A percentile compares a stretch with the other conserved stretches of the same genome.
phyloP scores from a whole-genome alignment of 92 coral and sea anemone genomes.

The Parazoanthus swiftii region DNA sequence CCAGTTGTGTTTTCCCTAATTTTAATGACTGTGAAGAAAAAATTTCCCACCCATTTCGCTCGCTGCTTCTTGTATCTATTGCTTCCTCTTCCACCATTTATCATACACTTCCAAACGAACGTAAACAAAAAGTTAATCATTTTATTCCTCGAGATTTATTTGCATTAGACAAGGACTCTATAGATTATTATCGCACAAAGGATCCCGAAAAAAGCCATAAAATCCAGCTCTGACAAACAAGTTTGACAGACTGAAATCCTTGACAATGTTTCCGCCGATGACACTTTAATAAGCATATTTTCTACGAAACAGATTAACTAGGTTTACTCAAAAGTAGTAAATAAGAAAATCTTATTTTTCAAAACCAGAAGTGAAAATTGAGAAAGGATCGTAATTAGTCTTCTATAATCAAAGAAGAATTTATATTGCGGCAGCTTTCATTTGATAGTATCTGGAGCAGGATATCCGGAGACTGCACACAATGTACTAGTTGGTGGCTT shows the following conservation, averaged over 20 bases:
- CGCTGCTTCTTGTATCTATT: constrained; percentile 15
- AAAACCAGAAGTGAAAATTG: constrained; percentile 18
- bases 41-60: constrained; percentile 24
- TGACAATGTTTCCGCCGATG: neutral
- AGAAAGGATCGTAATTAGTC: constrained; percentile 21
- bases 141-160: constrained; percentile 53
- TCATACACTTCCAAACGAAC: constrained; percentile 24
- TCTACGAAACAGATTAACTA: neutral
- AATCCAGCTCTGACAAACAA: constrained; percentile 26
- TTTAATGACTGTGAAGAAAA: constrained; percentile 17
- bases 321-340: neutral
- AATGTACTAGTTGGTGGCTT: constrained; percentile 24
- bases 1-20: constrained; percentile 33
- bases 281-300: neutral
- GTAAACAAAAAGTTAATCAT: constrained; percentile 47
- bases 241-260: neutral
- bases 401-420: constrained; percentile 12
- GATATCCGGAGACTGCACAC: constrained; percentile 35
- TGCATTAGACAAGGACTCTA: constrained; percentile 58
- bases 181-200: constrained; percentile 67
- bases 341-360: neutral
- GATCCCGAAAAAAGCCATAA: constrained; percentile 53
- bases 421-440: constrained; percentile 25
- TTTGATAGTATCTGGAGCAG: constrained; percentile 36
- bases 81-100: constrained; percentile 41